Evolutionary conservation across 2,888 invertebrate species (phyloP).

Genomic region (Hanleya hanleyi): DNA sequence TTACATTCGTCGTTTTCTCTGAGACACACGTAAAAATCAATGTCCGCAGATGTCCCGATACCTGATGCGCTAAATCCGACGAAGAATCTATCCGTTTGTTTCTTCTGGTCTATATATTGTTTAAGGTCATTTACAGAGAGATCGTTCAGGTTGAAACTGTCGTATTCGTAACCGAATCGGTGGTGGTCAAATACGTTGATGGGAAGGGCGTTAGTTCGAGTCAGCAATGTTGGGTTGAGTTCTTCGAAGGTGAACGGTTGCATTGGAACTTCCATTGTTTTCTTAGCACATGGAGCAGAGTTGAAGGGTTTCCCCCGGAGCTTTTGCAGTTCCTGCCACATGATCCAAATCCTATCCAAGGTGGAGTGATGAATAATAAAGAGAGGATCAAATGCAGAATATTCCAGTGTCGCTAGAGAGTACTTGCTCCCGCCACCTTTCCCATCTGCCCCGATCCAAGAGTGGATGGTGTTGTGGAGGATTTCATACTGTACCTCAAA

Average conservation of each 20-base stretch:
- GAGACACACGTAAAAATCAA: constrained; percentile 21
- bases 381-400: constrained; percentile 17
- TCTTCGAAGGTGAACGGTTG: constrained; percentile 25
- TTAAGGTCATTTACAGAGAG: constrained; percentile 11
- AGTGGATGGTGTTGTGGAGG: constrained; percentile 22
- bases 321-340: constrained; percentile 32
- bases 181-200: constrained; percentile 38
- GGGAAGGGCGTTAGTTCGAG: constrained; percentile 20
- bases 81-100: constrained; percentile 18
- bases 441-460: constrained; percentile 23
- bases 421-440: constrained; percentile 9
- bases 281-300: constrained; percentile 30
- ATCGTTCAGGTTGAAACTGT: constrained; percentile 35
- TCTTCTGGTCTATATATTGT: neutral
- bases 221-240: constrained; percentile 20
- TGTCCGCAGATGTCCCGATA: constrained; percentile 18
- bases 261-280: constrained; percentile 28
- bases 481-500: constrained; percentile 23
- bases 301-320: constrained; percentile 27
- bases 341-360: constrained; percentile 31
- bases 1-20: neutral
- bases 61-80: constrained; percentile 20
- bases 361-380: constrained; percentile 19
- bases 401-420: constrained; percentile 20
- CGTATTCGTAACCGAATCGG: constrained; percentile 35